These are phyloP conservation scores for Gobius niger DNA, from an alignment of 2,113 vertebrate genomes.

Conservation along the genomic window DNA sequence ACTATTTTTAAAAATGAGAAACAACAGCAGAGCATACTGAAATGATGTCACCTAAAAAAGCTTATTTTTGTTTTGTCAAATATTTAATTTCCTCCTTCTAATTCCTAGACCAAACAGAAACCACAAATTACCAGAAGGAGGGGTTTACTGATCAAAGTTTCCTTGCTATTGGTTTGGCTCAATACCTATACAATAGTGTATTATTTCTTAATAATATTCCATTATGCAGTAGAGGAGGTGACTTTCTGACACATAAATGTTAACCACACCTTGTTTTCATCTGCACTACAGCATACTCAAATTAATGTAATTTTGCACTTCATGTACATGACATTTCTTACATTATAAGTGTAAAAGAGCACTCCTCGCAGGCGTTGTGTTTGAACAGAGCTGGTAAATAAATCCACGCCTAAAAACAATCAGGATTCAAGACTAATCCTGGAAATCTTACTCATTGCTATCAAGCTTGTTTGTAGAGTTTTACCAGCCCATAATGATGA, in stretches of 20 bases:
- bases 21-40: not conserved
- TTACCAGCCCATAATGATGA: not conserved
- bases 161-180: no score
- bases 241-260: not conserved
- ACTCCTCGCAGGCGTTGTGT: conserved; percentile 14
- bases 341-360: not conserved
- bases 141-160: not conserved
- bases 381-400: conserved; percentile 39
- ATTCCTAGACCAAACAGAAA: conserved; percentile 22
- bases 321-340: not conserved
- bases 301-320: not conserved
- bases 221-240: conserved; percentile 11
- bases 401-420: conserved; percentile 8
- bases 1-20: conserved; percentile 2
- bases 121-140: conserved; percentile 12
- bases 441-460: not conserved
- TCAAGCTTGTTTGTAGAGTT: conserved; percentile 11
- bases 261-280: not conserved
- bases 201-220: conserved; percentile 6
- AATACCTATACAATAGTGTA: not conserved
- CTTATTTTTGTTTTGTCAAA: no score
- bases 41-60: not conserved
- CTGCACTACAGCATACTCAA: conserved; percentile 2
- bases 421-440: not conserved
- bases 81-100: not conserved